A percentile compares a stretch with the other conserved stretches of the same genome.
Conservation (phyloP, 2,113 vertebrate genomes). For the Leptobrachium ailaonicum region DNA sequence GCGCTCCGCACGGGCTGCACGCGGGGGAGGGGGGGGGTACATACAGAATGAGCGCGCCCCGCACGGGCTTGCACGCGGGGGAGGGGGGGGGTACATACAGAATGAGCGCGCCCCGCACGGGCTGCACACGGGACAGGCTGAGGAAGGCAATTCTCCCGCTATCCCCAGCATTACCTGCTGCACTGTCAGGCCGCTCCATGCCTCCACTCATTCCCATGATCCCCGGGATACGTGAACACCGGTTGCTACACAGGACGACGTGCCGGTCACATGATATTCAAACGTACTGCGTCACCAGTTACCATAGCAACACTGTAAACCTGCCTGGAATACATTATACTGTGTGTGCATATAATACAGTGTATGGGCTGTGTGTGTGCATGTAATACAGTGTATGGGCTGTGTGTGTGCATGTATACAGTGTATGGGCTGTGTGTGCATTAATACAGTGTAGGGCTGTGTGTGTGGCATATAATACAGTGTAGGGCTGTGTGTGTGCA, state of each 20-base stretch:
- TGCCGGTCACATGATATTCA: neutral
- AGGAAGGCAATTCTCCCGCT: neutral
- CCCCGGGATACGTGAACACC: neutral
- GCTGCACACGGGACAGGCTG: neutral
- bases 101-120: too few relatives aligned
- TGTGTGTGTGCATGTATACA: neutral
- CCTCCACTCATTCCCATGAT: neutral
- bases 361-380: neutral
- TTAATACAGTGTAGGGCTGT: neutral
- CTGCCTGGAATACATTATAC: neutral
- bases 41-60: neutral
- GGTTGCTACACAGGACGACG: constrained; percentile 1
- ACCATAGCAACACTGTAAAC: neutral
- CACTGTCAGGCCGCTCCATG: neutral
- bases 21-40: neutral
- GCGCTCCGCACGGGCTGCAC: neutral
- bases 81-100: neutral
- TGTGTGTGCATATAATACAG: neutral
- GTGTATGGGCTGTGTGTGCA: neutral
- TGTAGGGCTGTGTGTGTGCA: neutral
- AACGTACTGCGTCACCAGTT: neutral
- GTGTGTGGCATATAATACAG: neutral
- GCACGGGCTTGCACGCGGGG: too few relatives aligned
- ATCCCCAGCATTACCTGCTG: neutral
- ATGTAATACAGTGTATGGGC: neutral